A percentile compares a stretch with the other conserved stretches of the same genome.
These are phyloP conservation scores for Caenorhabditis brenneri DNA, from an alignment of 1,140 invertebrate genomes.

Conservation along the genomic window DNA sequence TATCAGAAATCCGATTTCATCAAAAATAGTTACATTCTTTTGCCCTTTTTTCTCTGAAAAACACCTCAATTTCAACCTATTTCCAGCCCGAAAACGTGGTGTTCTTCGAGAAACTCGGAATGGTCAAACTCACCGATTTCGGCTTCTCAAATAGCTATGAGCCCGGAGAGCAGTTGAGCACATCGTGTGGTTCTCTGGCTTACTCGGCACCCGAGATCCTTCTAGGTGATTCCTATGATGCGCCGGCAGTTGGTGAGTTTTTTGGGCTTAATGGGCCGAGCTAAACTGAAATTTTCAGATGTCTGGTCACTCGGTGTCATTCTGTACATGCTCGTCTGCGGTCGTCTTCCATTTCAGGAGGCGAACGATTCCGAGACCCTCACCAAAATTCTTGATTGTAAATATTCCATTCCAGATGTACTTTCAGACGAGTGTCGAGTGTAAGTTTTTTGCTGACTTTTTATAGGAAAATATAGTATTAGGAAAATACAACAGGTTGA, in stretches of 20 bases:
- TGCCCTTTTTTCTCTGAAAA: too few relatives aligned
- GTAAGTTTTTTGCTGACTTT: slow-evolving; percentile 73
- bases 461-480: too few relatives aligned
- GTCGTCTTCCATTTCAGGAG: slow-evolving; percentile 95
- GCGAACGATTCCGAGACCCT: slow-evolving; percentile 98
- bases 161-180: slow-evolving; percentile 89
- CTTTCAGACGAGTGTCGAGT: slow-evolving; percentile 85
- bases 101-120: slow-evolving; percentile 93
- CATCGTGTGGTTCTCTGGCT: slow-evolving; percentile 96
- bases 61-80: slow-evolving; percentile 59
- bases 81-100: slow-evolving; percentile 99
- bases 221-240: slow-evolving; percentile 81
- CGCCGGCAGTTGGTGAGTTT: slow-evolving; percentile 72
- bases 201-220: slow-evolving; percentile 99
- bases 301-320: slow-evolving; percentile 98
- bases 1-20: too few relatives aligned
- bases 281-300: slow-evolving; percentile 75
- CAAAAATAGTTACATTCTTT: too few relatives aligned
- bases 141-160: slow-evolving; percentile 87
- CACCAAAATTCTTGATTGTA: slow-evolving; percentile 99
- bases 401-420: slow-evolving; percentile 88
- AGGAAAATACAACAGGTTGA: too few relatives aligned
- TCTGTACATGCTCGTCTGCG: slow-evolving; percentile 96
- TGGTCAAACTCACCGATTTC: slow-evolving; percentile 98
- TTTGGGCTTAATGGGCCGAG: too few relatives aligned